These are phyloP conservation scores for Alauda arvensis DNA, from an alignment of 2,797 vertebrate species.

Conservation along the genomic window DNA sequence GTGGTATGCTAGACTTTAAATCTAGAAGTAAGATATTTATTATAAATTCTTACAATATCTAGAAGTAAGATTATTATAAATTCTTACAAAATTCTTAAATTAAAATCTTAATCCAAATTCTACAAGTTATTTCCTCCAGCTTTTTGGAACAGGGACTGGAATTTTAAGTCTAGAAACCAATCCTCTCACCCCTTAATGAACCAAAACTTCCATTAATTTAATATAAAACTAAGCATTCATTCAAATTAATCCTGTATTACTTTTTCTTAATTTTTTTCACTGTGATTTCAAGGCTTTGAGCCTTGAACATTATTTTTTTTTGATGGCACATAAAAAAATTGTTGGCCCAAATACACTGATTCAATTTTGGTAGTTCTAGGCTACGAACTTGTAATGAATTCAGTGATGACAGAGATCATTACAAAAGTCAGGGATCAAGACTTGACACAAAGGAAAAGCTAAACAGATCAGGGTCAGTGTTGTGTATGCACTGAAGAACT, in stretches of 20 bases:
- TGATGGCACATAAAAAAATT: neutral
- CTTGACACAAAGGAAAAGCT: neutral
- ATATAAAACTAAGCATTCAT: neutral
- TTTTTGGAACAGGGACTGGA: neutral
- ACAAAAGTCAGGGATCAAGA: neutral
- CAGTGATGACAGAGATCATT: neutral
- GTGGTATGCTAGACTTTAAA: neutral
- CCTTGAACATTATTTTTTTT: neutral
- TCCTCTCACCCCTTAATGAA: rapidly evolving
- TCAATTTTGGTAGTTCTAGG: neutral
- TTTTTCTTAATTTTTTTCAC: neutral
- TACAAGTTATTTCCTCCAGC: neutral
- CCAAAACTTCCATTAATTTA: neutral
- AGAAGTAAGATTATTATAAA: neutral
- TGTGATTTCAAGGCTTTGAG: neutral
- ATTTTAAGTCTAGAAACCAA: neutral
- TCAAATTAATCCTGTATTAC: neutral
- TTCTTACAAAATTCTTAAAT: neutral
- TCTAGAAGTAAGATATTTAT: neutral
- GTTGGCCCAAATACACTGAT: neutral
- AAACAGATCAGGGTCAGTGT: neutral
- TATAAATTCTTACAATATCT: neutral
- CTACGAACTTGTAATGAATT: neutral
- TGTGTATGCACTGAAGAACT: neutral
- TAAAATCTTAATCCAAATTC: neutral